Percentiles rank a stretch among this genome's conserved stretches.
These are phyloP conservation scores for Irena cyanogastra DNA, from an alignment of 2,113 vertebrate species.

Conservation along the genomic window DNA sequence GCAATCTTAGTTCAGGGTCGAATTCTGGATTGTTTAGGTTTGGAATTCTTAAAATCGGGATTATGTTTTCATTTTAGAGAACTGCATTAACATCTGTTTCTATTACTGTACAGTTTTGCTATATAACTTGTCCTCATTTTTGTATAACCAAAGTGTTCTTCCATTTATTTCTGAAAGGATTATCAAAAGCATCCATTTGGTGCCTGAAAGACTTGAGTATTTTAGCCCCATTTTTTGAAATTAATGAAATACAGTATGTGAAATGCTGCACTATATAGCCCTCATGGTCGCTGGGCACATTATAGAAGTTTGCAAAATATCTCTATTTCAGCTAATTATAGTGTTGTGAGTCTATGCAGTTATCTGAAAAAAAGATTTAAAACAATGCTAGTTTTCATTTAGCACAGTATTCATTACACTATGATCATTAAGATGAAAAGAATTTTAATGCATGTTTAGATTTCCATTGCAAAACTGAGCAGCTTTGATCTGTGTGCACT, in stretches of 20 bases:
- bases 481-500: neutral
- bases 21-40: neutral
- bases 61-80: neutral
- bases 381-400: neutral
- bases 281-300: neutral
- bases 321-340: neutral
- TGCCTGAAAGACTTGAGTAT: neutral
- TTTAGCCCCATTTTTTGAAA: neutral
- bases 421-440: neutral
- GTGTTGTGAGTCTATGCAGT: neutral
- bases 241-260: neutral
- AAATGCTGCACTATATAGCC: neutral
- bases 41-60: neutral
- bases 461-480: neutral
- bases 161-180: neutral
- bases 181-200: neutral
- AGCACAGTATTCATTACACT: neutral
- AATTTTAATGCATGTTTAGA: neutral
- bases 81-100: neutral
- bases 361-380: neutral
- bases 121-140: neutral
- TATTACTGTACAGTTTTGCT: neutral
- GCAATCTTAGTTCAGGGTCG: neutral
- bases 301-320: neutral
- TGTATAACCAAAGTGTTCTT: neutral